Evolutionary conservation across 2,797 vertebrate species (phyloP), one percentile per base, ranked within the genome.

Genomic region (Falco columbarius): DNA sequence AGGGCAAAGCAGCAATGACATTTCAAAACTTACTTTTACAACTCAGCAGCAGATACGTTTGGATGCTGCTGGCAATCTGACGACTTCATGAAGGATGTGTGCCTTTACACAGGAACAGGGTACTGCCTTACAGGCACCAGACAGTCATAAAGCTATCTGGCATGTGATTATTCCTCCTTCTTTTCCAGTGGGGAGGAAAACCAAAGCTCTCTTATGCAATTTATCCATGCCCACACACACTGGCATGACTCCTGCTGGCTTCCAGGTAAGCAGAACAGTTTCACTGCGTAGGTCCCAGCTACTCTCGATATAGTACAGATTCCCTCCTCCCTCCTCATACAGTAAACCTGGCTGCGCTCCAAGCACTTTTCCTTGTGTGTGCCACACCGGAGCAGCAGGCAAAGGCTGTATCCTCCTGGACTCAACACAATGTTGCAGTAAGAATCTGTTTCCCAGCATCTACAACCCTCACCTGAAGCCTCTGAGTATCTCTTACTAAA

Each of bases 381-480:
- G 90, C 80, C 90, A 79, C 67, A 40, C 66, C 81, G 76, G 30
- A 89, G 36, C 1, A 0, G 46, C 75, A 92, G 55, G 66, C 81
- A 95, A 90, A 94, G 70, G 66, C 92, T 86, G 46, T 3, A 86
- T 86, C 76, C 70, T 84, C 81, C 81, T 23, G 73, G 90, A 92
- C 77, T 94, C 58, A 51, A 72, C 66, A 22, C 32, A 77, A 58
- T 36, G 84, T 29, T 66, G 66, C 74, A 89, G 1, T 24, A 92
- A 71, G 62, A 86, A 89, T 88, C 70, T 84, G 66, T 23, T 75
- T 92, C 34, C 62, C 71, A 90, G 76, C 46, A 66, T 52, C 73
- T 80, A 84, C 73, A 73, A 26, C 14, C 10, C 51, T 84, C 54
- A 58, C 42, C 46, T 90, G 70, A 93, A 93, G 74, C 27, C 70